These are phyloP conservation scores for Furcifer pardalis DNA, from an alignment of 2,797 vertebrate genomes.

Conservation along the genomic window DNA sequence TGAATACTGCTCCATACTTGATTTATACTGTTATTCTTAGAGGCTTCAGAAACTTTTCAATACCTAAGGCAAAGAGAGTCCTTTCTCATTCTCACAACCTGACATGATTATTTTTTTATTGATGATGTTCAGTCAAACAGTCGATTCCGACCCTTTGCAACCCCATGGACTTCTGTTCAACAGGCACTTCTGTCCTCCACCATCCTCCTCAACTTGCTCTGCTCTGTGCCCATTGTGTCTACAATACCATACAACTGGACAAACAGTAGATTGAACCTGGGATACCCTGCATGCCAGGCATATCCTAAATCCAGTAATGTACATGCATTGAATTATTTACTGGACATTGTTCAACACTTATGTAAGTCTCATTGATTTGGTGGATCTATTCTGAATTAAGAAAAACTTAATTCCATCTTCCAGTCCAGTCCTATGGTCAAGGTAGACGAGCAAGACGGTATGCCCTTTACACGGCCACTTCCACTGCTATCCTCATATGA, in stretches of 20 bases:
- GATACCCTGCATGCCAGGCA: neutral
- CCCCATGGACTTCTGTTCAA: too few relatives aligned
- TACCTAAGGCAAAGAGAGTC: neutral
- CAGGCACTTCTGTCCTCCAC: too few relatives aligned
- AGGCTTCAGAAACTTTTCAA: neutral
- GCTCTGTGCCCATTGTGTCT: too few relatives aligned
- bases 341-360: too few relatives aligned
- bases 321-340: too few relatives aligned
- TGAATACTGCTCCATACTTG: neutral
- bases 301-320: too few relatives aligned
- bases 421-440: neutral
- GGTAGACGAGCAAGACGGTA: neutral
- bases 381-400: neutral
- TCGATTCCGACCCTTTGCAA: too few relatives aligned
- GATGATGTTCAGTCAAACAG: too few relatives aligned
- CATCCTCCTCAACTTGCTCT: too few relatives aligned
- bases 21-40: neutral
- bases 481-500: neutral
- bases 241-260: too few relatives aligned
- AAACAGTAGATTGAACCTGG: neutral
- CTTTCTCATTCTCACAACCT: neutral
- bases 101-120: too few relatives aligned
- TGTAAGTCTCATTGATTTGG: neutral
- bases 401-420: neutral
- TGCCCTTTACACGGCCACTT: neutral